A percentile compares a stretch with the other conserved stretches of the same genome.
These are phyloP conservation scores for Brassicogethes aeneus DNA, from an alignment of 2,888 invertebrate species.

Conservation along the genomic window DNA sequence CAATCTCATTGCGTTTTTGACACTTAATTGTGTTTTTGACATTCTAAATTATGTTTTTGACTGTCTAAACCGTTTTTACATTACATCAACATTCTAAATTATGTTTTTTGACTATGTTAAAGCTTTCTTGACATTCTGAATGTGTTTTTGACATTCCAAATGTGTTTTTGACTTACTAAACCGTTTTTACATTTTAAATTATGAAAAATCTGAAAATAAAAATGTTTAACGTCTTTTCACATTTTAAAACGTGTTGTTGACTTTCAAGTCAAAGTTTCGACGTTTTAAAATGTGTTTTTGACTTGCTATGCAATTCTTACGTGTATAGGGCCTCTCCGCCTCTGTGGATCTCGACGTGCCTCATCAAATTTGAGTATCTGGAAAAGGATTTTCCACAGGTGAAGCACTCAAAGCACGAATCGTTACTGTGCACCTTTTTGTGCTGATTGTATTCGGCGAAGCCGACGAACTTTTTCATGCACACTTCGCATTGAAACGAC, in stretches of 20 bases:
- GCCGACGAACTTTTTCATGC: slow-evolving; percentile 38
- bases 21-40: no score
- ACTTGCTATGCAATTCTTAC: slow-evolving; percentile 14
- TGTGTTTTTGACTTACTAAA: no score
- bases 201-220: slow-evolving; percentile 3
- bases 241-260: no score
- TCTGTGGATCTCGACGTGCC: slow-evolving; percentile 33
- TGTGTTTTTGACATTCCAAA: no score
- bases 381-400: slow-evolving; percentile 32
- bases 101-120: no score
- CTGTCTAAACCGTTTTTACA: no score
- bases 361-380: slow-evolving; percentile 31
- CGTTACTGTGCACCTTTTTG: slow-evolving; percentile 33
- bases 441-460: slow-evolving; percentile 40
- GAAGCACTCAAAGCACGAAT: slow-evolving; percentile 27
- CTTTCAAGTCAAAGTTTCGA: no score
- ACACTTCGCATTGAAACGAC: slow-evolving; percentile 35
- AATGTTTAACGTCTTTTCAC: background rate
- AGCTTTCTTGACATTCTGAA: no score
- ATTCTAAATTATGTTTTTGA: no score
- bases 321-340: slow-evolving; percentile 21
- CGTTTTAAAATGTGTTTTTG: background rate
- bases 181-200: no score
- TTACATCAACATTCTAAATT: no score
- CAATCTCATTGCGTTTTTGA: no score